Percentiles rank a stretch among this genome's conserved stretches.
Conservation (phyloP, 2,888 invertebrate species). For the Acrobeloides nanus region DNA sequence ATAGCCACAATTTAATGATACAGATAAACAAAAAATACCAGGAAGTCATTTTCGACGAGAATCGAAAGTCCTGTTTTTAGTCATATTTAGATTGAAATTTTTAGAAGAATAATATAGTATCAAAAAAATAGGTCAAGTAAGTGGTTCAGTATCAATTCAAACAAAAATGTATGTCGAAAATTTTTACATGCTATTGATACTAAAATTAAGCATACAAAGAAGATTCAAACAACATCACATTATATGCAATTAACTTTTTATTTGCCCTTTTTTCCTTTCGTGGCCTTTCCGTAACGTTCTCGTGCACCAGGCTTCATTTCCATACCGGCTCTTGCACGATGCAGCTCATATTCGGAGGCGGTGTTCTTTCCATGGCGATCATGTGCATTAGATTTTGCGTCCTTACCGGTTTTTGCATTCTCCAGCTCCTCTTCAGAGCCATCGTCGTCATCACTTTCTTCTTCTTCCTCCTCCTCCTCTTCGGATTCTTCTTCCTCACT, state of each 20-base stretch:
- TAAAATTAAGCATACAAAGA: too few species aligned
- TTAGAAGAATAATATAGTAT: too few species aligned
- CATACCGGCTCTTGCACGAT: constrained; percentile 8
- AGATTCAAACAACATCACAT: not conserved
- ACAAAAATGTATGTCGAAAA: too few species aligned
- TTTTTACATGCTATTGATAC: too few species aligned
- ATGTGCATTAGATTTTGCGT: constrained; percentile 2
- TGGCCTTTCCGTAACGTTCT: constrained; percentile 23
- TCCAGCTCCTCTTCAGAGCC: constrained; percentile 2
- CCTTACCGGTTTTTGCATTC: constrained; percentile 5
- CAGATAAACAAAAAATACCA: too few species aligned
- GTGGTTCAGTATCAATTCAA: too few species aligned
- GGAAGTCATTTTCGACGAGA: too few species aligned
- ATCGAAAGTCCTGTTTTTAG: too few species aligned
- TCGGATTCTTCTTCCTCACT: constrained; percentile 25
- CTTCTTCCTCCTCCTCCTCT: constrained; percentile 20
- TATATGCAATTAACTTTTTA: constrained; percentile 1
- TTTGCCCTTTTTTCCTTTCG: constrained; percentile 21
- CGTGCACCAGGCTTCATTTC: constrained; percentile 23
- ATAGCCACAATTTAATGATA: too few species aligned
- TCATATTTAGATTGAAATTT: too few species aligned
- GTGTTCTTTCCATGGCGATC: not conserved
- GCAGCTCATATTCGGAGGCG: not conserved
- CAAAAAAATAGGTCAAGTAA: too few species aligned
- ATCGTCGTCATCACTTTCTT: constrained; percentile 8